A percentile compares a stretch with the other conserved stretches of the same genome.
Evolutionary conservation across 37 sponge, comb jelly and placozoan genomes (phyloP).

Genomic region (Cliona cf. orientalis): DNA sequence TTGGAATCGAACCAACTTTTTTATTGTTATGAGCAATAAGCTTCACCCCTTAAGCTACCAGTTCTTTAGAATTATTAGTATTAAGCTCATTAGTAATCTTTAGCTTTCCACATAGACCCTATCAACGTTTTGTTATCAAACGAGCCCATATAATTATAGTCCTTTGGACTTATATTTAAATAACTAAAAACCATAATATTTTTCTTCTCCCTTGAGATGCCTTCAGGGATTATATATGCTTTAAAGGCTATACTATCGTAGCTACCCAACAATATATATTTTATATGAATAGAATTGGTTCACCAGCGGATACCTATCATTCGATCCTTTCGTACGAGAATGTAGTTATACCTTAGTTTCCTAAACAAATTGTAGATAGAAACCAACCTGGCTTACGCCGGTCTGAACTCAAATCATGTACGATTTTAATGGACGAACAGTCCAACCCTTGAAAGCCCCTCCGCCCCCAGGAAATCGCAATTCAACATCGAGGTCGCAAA

Average conservation of each 20-base stretch:
- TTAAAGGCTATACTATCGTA: constrained; percentile 57
- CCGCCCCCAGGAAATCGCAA: constrained; percentile 88
- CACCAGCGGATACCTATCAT: constrained; percentile 78
- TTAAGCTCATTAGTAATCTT: constrained; percentile 57
- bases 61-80: constrained; percentile 34
- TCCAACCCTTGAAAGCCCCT: constrained; percentile 90
- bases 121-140: constrained; percentile 67
- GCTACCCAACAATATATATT: constrained; percentile 61
- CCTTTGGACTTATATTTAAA: background rate
- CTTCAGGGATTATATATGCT: constrained; percentile 56
- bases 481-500: constrained; percentile 99
- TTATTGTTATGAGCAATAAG: constrained; percentile 59
- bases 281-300: constrained; percentile 39
- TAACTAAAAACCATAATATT: constrained; percentile 53
- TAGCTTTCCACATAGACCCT: constrained; percentile 41
- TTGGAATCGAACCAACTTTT: constrained; percentile 67
- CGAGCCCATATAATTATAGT: background rate
- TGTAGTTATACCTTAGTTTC: constrained; percentile 54
- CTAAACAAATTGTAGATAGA: constrained; percentile 86
- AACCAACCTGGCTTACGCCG: constrained; percentile 92
- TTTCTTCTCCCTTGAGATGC: constrained; percentile 67
- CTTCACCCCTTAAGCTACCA: constrained; percentile 66
- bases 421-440: constrained; percentile 91
- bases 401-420: constrained; percentile 96
- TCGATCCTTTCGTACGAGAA: constrained; percentile 87